phyloP scores from a whole-genome alignment of 2,113 vertebrate genomes.

The Apteryx owenii region DNA sequence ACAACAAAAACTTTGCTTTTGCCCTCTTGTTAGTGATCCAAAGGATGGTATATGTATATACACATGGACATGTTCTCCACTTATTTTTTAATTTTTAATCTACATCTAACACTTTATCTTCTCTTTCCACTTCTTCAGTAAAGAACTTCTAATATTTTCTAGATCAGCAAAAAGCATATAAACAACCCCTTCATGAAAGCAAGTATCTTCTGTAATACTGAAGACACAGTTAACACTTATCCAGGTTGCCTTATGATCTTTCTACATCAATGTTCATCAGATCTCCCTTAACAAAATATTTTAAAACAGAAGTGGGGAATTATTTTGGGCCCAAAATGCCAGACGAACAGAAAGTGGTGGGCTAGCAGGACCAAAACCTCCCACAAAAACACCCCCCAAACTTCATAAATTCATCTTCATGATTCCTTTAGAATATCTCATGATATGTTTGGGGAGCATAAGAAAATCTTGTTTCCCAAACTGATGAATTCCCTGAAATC shows the following conservation, averaged over 20 bases:
- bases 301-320: neutral
- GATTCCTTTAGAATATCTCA: neutral
- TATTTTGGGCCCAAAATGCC: neutral
- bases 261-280: neutral
- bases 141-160: neutral
- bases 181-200: neutral
- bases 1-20: neutral
- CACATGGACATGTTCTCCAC: fast-evolving
- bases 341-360: neutral
- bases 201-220: neutral
- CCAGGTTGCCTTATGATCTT: neutral
- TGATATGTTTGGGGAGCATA: neutral
- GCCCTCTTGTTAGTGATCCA: neutral
- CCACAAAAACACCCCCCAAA: neutral
- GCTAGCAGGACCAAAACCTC: neutral
- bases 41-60: neutral
- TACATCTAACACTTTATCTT: neutral
- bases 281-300: neutral
- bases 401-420: neutral
- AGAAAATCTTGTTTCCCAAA: neutral
- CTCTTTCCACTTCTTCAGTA: neutral
- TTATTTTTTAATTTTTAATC: neutral
- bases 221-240: neutral
- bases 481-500: neutral
- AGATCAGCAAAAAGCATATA: neutral